A percentile compares a stretch with the other conserved stretches of the same genome.
Evolutionary conservation across 2,113 vertebrate species (phyloP).

Genomic region (Pogonocichla stellata): DNA sequence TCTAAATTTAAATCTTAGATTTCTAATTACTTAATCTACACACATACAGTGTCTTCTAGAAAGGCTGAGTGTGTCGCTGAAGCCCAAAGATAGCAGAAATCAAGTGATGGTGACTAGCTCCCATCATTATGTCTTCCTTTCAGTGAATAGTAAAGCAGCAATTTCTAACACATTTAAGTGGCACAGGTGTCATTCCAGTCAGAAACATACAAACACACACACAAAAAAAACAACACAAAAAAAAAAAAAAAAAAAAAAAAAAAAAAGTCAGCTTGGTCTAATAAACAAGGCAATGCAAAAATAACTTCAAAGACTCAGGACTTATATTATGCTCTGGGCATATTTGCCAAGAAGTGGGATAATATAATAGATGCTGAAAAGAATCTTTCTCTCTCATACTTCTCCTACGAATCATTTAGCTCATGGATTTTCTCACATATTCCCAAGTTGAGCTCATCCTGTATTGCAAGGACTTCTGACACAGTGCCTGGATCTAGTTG

Average conservation of each 20-base stretch:
- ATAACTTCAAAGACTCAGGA: background rate
- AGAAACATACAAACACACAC: background rate
- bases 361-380: background rate
- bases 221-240: no score
- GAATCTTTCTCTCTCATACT: background rate
- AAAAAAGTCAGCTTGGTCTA: background rate
- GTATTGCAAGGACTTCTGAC: background rate
- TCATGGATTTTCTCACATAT: background rate
- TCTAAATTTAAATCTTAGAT: background rate
- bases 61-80: background rate
- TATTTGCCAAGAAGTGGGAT: background rate
- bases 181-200: background rate
- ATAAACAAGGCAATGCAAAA: background rate
- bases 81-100: background rate
- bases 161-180: background rate
- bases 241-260: background rate
- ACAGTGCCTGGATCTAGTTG: background rate
- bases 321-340: background rate
- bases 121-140: background rate
- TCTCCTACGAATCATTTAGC: background rate
- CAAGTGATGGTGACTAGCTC: accelerated
- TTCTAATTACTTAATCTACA: background rate
- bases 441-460: background rate
- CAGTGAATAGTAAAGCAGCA: background rate
- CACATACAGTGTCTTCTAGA: background rate